Evolutionary conservation across 2,888 invertebrate genomes (phyloP), one percentile per base, ranked within the genome.

Genomic region (Netelia fuscicornis): DNA sequence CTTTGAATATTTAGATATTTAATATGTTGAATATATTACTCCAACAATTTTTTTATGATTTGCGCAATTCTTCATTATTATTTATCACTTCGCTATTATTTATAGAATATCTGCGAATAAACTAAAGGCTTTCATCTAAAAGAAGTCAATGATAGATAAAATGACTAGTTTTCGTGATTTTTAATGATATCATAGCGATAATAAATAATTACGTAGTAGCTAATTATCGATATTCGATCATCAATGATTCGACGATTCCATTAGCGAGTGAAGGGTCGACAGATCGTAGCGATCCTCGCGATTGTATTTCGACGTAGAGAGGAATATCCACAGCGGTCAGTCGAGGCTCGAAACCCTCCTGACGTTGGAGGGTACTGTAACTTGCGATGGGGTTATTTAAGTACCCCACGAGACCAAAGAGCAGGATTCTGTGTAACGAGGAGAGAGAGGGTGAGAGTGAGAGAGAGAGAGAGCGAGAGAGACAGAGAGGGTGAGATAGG

Each of bases 331-430:
- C 20, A 20, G 58, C 20, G 20, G 9, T 58, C 58, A 20, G 58
- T 10, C 2, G 20, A 20, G 58, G 17, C 23, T 20, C 9, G 6
- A 20, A 58, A 9, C 58, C 58, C 17, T 56, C 9, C 56, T 56
- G 17, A 20, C 58, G 25, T 54, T 54, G 30, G 30, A 30, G 52
- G 71, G 11, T 23, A 10, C 48, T 8, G 70, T 20, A 23, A 70
- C 52, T 13, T 37, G 42, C 25, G 78, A 75, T 77, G 68, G 86
- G 84, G 86, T 85, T 86, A 88, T 89, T 89, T 89, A 88, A 90
- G 89, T 89, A 89, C 80, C 88, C 89, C 88, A 86, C 86, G 88
- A 90, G 89, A 88, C 82, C 87, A 56, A 65, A 11, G 56, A 23
- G 60, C 30, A 60, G 68, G 68, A 44, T 68, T 68, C 58, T 23